phyloP scores from a whole-genome alignment of 2,797 vertebrate species.

The Mergus octosetaceus region DNA sequence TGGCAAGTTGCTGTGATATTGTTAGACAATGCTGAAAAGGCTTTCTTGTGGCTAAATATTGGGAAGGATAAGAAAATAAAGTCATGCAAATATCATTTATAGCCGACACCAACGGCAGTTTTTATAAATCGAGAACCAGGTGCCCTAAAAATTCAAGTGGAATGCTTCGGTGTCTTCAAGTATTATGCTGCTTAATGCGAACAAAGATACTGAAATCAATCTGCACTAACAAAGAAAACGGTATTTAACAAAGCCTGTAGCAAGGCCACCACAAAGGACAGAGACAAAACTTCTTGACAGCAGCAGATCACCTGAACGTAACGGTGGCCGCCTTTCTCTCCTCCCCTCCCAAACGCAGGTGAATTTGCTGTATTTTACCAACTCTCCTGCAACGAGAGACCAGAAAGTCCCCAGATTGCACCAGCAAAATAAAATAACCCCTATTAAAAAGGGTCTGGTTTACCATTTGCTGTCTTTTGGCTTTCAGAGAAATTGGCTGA shows the following conservation, averaged over 20 bases:
- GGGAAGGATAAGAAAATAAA: constrained; percentile 33
- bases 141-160: not conserved
- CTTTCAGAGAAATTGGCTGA: not conserved
- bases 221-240: not conserved
- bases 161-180: not conserved
- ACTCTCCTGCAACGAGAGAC: not conserved
- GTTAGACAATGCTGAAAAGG: constrained; percentile 53
- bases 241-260: not conserved
- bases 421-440: not conserved
- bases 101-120: not conserved
- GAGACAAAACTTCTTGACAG: not conserved
- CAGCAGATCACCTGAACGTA: not conserved
- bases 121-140: not conserved
- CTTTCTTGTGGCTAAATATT: constrained; percentile 45
- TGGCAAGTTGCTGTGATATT: constrained; percentile 68
- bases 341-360: not conserved
- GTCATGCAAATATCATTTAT: not conserved
- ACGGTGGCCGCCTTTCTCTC: not conserved
- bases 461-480: not conserved
- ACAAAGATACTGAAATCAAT: not conserved
- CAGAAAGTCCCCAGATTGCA: not conserved
- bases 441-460: not conserved
- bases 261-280: not conserved
- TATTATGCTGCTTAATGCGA: not conserved
- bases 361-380: not conserved